Evolutionary conservation across 2,888 invertebrate genomes (phyloP), one percentile per base, ranked within the genome.

Genomic region (Globia sparganii): DNA sequence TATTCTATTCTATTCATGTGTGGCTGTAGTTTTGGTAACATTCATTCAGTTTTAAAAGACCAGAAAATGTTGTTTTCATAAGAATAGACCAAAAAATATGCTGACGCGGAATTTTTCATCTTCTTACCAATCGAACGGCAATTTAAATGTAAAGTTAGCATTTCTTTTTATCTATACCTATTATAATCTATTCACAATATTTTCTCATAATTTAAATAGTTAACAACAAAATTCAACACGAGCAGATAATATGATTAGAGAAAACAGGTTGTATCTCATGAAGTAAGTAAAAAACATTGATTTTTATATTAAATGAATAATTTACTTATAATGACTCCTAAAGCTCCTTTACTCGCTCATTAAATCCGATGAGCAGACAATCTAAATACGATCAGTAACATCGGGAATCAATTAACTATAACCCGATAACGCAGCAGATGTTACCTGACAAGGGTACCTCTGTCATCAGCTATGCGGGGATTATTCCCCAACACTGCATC

Each of bases 381-480:
- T 87, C 87, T 88, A 68, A 86, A 86, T 86, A 77, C 86, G 88
- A 90, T 90, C 87, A 85, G 89, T 88, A 90, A 90, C 88, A 89
- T 89, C 88, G 84, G 82, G 88, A 89, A 91, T 92, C 91, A 91
- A 92, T 92, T 92, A 91, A 90, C 89, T 88, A 82, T 74, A 84
- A 79, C 80, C 84, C 78, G 78, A 89, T 88, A 85, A 71, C 69
- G 11, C 43, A 85, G 86, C 91, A 91, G 90, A 88, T 91, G 92
- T 86, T 85, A 53, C 69, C 61, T 1, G 31, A 70, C 87, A 28
- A 87, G 88, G 88, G 88, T 87, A 80, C 34, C 86, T 70, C 73
- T 74, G 46, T 71, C 61, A 34, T 11, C 75, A 37, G n/a, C 34
- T 53, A 46, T 69, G 31, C n/a, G 21, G 31, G 64, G 73, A 86